Evolutionary conservation across 1,140 invertebrate species (phyloP).

Genomic region (Drosophila subobscura): DNA sequence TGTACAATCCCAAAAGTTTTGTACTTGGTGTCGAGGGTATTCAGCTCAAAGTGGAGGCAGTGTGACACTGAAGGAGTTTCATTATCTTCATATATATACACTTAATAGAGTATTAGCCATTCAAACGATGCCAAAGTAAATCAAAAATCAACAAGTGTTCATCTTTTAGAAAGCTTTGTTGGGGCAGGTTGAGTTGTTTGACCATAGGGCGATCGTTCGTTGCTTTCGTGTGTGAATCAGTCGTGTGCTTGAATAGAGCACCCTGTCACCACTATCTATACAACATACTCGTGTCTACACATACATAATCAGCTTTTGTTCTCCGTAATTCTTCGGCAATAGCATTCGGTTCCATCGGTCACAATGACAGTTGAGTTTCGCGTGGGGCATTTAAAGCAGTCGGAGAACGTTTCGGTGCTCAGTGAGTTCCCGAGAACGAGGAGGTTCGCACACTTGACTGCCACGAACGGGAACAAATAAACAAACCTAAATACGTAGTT

Average conservation of each 20-base stretch:
- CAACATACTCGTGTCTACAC: no score
- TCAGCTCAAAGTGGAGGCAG: slow-evolving; percentile 41
- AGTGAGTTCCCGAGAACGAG: neutral
- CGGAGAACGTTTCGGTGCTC: neutral
- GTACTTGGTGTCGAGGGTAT: slow-evolving; percentile 38
- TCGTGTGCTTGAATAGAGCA: no score
- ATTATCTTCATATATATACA: neutral
- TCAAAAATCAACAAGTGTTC: neutral
- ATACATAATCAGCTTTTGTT: no score
- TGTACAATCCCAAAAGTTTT: slow-evolving; percentile 37
- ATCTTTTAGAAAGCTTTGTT: slow-evolving; percentile 2
- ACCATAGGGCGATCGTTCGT: no score
- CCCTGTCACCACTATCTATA: no score
- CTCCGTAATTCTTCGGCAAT: no score
- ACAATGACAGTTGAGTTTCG: slow-evolving; percentile 19
- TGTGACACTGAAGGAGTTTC: slow-evolving; percentile 3
- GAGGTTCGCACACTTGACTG: neutral
- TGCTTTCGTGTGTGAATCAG: no score
- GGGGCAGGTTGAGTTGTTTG: slow-evolving; percentile 1
- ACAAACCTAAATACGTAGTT: neutral
- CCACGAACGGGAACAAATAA: neutral
- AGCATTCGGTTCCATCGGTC: slow-evolving; percentile 15
- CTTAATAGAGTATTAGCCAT: neutral
- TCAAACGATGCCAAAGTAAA: slow-evolving; percentile 9
- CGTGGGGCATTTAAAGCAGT: neutral